Base-by-base conservation (phyloP, 2,888 invertebrate species). In the Malachius bipustulatus region DNA sequence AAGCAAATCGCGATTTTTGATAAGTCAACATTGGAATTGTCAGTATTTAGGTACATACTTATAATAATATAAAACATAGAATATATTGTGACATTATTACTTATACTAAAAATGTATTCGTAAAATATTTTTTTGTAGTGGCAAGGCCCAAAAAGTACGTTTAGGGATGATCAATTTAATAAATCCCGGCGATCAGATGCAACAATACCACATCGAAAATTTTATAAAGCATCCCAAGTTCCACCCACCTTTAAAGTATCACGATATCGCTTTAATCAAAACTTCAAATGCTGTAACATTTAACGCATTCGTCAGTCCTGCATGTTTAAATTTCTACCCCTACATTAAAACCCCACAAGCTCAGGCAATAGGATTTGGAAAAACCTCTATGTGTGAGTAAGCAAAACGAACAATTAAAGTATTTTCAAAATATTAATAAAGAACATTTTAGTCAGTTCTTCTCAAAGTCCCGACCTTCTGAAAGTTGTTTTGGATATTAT, bases 181-280 rank as follows among this genome's bases (percentile, higher is more conserved):
- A 6, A 19, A 19, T 19, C 24, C n/a, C 6, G 24, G 24, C 6
- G 6, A 6, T 19, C 6, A 19, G 6, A 6, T 19, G 6, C 24
- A 19, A n/a, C 6, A 19, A n/a, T 8, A 19, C 6, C 6, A 6
- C n/a, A 19, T 19, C n/a, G 24, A 6, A 8, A n/a, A 19, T 8
- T 8, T 19, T 8, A n/a, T 19, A n/a, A 19, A 19, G 24, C 24
- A 19, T 19, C 24, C 24, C 6, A 19, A 19, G n/a, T 19, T 19
- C 24, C 24, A 19, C 6, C 24, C 24, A n/a, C 24, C 24, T 8
- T n/a, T 8, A n/a, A 19, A 19, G n/a, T 19, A 19, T 19, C 6
- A 19, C 24, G 24, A 19, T n/a, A n/a, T 19, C n/a, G 24, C 24
- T 19, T n/a, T 19, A 8, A 19, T 19, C 24, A 19, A 19, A n/a